phyloP scores from a whole-genome alignment of 2,888 invertebrate species.

The Dynastes hyllus region DNA sequence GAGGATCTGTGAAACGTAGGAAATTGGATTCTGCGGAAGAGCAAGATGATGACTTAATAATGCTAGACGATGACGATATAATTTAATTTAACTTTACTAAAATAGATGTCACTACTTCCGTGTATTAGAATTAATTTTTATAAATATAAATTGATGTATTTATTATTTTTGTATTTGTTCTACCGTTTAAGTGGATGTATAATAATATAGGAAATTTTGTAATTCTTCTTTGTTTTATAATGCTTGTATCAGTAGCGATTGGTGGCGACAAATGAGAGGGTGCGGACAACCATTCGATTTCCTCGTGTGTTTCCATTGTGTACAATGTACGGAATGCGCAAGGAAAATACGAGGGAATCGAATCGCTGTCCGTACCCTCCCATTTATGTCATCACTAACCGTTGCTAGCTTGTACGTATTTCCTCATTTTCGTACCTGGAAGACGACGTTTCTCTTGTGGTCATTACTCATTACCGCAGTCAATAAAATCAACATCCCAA shows the following conservation, averaged over 20 bases:
- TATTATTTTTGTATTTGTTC: slow-evolving; percentile 40
- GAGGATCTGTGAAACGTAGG: slow-evolving; percentile 61
- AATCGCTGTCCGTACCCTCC: too few species aligned
- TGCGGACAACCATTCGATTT: too few species aligned
- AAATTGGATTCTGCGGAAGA: slow-evolving; percentile 58
- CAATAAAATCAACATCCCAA: neutral
- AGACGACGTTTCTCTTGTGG: neutral
- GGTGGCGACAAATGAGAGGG: too few species aligned
- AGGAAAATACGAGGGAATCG: too few species aligned
- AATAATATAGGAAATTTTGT: neutral
- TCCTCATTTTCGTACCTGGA: neutral
- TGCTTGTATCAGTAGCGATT: neutral
- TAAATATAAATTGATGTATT: slow-evolving; percentile 32
- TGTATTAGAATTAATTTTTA: slow-evolving; percentile 20
- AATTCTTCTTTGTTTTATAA: neutral
- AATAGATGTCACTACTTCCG: neutral
- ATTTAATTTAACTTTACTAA: neutral
- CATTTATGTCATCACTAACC: too few species aligned
- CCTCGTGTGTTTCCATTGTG: neutral
- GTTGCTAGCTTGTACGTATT: neutral
- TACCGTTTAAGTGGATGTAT: neutral
- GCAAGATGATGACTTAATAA: slow-evolving; percentile 64
- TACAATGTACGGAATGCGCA: too few species aligned
- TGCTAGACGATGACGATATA: slow-evolving; percentile 60
- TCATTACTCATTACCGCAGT: neutral